Evolutionary conservation across 2,888 invertebrate species (phyloP).

Genomic region (Sisyra nigra): DNA sequence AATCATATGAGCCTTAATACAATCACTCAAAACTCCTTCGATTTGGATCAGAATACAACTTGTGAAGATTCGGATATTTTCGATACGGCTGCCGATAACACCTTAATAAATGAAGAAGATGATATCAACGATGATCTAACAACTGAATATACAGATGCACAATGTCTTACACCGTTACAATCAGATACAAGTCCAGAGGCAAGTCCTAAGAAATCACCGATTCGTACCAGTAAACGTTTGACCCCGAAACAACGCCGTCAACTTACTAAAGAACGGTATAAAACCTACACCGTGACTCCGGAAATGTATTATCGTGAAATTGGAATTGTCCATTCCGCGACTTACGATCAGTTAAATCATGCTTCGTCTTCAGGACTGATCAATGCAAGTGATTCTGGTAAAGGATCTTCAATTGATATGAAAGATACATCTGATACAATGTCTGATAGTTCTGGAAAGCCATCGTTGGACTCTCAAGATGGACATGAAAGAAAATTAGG

Average conservation of each 20-base stretch:
- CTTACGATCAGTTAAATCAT: too few relatives aligned
- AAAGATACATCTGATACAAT: slow-evolving; percentile 28
- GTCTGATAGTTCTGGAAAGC: slow-evolving; percentile 17
- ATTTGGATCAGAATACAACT: neutral
- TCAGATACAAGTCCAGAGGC: slow-evolving; percentile 60
- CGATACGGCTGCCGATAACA: slow-evolving; percentile 31
- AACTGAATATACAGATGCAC: slow-evolving; percentile 29
- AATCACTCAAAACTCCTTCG: neutral
- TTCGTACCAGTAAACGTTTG: slow-evolving; percentile 29
- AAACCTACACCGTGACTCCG: slow-evolving; percentile 65
- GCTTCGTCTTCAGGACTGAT: slow-evolving; percentile 17
- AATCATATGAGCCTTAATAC: slow-evolving; percentile 30
- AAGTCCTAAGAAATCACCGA: slow-evolving; percentile 47
- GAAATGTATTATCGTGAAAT: slow-evolving; percentile 23
- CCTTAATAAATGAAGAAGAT: slow-evolving; percentile 29
- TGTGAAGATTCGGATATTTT: slow-evolving; percentile 32
- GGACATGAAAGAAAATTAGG: neutral
- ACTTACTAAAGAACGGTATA: slow-evolving; percentile 60
- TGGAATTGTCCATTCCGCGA: too few relatives aligned
- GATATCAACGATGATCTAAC: slow-evolving; percentile 21
- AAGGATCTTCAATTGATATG: slow-evolving; percentile 30
- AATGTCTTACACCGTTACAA: slow-evolving; percentile 45
- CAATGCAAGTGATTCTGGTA: slow-evolving; percentile 24
- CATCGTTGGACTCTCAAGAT: slow-evolving; percentile 21
- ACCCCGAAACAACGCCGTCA: slow-evolving; percentile 67